A percentile compares a stretch with the other conserved stretches of the same genome.
Conservation (phyloP, 1,140 invertebrate genomes). For the Psix sp. region DNA sequence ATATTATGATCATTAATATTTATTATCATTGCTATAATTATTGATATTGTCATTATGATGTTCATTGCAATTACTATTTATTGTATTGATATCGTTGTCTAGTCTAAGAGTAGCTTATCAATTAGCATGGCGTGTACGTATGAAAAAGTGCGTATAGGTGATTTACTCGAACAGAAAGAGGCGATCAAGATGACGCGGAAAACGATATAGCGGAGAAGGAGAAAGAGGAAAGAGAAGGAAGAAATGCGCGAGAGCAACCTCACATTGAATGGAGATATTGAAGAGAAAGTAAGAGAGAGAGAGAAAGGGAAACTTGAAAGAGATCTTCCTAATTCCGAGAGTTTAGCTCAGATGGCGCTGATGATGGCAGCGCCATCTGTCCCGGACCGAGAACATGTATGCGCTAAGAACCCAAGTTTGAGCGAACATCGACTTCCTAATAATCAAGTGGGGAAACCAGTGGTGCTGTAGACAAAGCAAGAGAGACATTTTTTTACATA, state of each 20-base stretch:
- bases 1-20: slow-evolving; percentile 55
- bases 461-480: slow-evolving; percentile 64
- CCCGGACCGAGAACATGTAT: slow-evolving; percentile 17
- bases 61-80: slow-evolving; percentile 60
- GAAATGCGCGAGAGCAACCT: neutral
- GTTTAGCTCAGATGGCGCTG: slow-evolving; percentile 15
- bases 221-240: slow-evolving; percentile 6
- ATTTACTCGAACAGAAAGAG: slow-evolving; percentile 15
- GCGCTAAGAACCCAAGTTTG: slow-evolving; percentile 31
- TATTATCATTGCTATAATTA: slow-evolving; percentile 58
- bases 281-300: slow-evolving; percentile 36
- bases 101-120: slow-evolving; percentile 55
- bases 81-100: slow-evolving; percentile 61
- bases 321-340: slow-evolving; percentile 41
- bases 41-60: slow-evolving; percentile 59
- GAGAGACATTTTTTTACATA: slow-evolving; percentile 54
- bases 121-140: slow-evolving; percentile 59
- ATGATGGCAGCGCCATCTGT: slow-evolving; percentile 15
- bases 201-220: too few relatives aligned
- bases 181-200: too few relatives aligned
- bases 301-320: slow-evolving; percentile 24
- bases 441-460: slow-evolving; percentile 51
- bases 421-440: slow-evolving; percentile 59
- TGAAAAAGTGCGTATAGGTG: slow-evolving; percentile 45
- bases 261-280: slow-evolving; percentile 5